phyloP scores from a whole-genome alignment of 2,888 invertebrate species.

The Acrobasis suavella region DNA sequence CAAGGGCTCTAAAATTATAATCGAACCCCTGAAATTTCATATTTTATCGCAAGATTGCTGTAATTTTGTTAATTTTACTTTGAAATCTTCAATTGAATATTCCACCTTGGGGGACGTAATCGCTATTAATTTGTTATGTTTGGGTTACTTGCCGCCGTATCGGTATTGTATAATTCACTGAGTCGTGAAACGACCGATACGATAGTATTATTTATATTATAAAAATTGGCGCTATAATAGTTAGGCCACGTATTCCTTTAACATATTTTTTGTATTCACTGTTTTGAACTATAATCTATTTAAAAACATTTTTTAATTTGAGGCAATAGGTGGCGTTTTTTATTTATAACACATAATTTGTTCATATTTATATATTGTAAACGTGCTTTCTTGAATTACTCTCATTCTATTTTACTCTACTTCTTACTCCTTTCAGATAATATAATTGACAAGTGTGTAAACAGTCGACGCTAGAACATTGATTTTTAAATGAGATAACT shows the following conservation, averaged over 20 bases:
- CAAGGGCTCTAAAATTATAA: too few species aligned
- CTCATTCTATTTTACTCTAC: too few species aligned
- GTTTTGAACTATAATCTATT: too few species aligned
- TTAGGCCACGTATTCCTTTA: background rate
- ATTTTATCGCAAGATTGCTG: background rate
- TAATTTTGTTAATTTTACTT: constrained; percentile 10
- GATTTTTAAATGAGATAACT: too few species aligned
- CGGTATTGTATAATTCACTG: background rate
- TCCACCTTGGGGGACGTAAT: constrained; percentile 8
- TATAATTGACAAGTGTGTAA: too few species aligned
- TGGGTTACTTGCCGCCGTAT: background rate
- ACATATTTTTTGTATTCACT: background rate
- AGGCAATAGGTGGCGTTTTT: too few species aligned
- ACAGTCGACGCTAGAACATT: too few species aligned
- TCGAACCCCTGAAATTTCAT: background rate
- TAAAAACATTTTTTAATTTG: too few species aligned
- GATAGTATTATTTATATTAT: constrained; percentile 1
- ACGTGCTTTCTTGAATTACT: too few species aligned
- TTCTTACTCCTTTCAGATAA: too few species aligned
- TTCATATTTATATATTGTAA: too few species aligned
- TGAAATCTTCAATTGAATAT: constrained; percentile 14
- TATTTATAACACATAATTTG: too few species aligned
- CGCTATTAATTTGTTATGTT: constrained; percentile 15
- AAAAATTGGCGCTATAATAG: background rate
- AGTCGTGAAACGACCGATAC: background rate